A percentile compares a stretch with the other conserved stretches of the same genome.
Evolutionary conservation across 2,113 vertebrate genomes (phyloP).

Genomic region (Scomber scombrus): DNA sequence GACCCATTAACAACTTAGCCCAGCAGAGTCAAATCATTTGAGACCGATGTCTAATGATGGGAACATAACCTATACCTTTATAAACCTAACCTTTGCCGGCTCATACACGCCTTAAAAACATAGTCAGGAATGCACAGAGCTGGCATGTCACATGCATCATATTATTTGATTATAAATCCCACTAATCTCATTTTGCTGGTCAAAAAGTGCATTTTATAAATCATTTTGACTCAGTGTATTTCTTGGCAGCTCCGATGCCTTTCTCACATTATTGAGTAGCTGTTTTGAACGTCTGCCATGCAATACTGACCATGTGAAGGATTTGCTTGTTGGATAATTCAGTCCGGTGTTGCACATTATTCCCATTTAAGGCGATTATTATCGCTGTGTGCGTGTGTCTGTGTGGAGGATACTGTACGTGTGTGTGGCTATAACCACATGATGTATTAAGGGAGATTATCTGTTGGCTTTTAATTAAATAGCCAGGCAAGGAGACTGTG

Average conservation of each 20-base stretch:
- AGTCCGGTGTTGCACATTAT: conserved; percentile 27
- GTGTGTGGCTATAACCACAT: conserved; percentile 42
- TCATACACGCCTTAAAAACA: background rate
- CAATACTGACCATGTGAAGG: conserved; percentile 28
- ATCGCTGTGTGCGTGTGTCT: conserved; percentile 17
- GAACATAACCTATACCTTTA: conserved; percentile 44
- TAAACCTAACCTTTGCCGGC: conserved; percentile 8
- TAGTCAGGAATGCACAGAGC: conserved; percentile 15
- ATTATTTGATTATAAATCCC: conserved; percentile 11
- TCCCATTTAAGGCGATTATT: conserved; percentile 59
- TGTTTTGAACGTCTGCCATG: conserved; percentile 27
- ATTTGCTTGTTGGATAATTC: conserved; percentile 38
- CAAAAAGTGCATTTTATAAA: conserved; percentile 20
- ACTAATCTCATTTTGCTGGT: conserved; percentile 34
- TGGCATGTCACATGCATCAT: conserved; percentile 19
- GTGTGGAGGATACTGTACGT: conserved; percentile 28
- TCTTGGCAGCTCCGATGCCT: conserved; percentile 31
- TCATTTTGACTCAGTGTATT: conserved; percentile 26
- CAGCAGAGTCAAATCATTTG: conserved; percentile 70
- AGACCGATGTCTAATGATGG: conserved; percentile 63
- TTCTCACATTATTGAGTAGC: conserved; percentile 44
- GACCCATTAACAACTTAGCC: conserved; percentile 76
- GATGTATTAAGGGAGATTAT: conserved; percentile 73
- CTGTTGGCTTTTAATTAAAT: conserved; percentile 77
- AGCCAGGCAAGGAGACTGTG: conserved; percentile 50